Evolutionary conservation across 2,888 invertebrate species (phyloP), one percentile per base, ranked within the genome.

Genomic region (Drosophila percnosoma): DNA sequence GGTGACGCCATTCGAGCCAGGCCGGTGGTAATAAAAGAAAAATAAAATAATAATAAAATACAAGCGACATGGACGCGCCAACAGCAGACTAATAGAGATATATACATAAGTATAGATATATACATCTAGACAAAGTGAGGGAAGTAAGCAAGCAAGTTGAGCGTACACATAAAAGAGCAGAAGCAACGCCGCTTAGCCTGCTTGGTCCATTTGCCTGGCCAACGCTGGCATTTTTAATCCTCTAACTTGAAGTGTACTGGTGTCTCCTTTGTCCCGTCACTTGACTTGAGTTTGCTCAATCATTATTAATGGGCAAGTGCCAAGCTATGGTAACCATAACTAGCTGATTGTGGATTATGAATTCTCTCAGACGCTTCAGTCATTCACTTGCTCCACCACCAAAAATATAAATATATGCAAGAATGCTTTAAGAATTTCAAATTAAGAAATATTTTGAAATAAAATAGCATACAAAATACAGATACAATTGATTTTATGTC

Each of bases 141-240:
- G 21, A 38, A 33, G 31, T 42, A n/a, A 18, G 55, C 21, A 38
- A 54, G 55, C 64, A 15, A 42, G 40, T 48, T 64, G 69, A 79
- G 67, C 67, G 70, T 79, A 69, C 60, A 72, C 72, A 78, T 68
- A 81, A 78, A 69, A 67, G 66, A 65, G 54, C 68, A 48, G 11
- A 45, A 31, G 5, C 31, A 64, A 15, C 10, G 0, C 15, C 27
- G 49, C 13, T 24, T 31, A 10, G 29, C 52, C 21, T 13, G 2
- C 36, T 24, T 31, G 36, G 10, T 36, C 29, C 34, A 55, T 53
- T 61, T 34, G 60, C 4, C n/a, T 24, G 38, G 27, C 29, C 33
- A 59, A 15, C 53, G 34, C 42, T 68, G 54, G 21, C 27, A 34
- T 53, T 53, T 29, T 58, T 40, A 48, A 53, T 63, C 34, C 34